Evolutionary conservation across 1,140 invertebrate genomes (phyloP).

Genomic region (Drosophila gunungcola): DNA sequence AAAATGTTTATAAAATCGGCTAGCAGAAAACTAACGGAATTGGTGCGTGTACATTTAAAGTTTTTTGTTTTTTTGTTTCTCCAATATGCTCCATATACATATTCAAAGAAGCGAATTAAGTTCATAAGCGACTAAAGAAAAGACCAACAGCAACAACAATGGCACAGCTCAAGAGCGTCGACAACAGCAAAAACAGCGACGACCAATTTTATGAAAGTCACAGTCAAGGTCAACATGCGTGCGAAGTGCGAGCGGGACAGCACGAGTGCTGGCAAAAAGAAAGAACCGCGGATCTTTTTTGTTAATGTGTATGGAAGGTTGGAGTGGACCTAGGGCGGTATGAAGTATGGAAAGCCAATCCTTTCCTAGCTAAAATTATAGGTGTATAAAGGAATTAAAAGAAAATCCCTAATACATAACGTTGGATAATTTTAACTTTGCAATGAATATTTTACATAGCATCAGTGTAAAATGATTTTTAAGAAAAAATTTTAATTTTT

Average conservation of each 20-base stretch:
- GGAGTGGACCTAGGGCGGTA: constrained; percentile 27
- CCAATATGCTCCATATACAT: constrained; percentile 19
- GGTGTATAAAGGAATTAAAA: too few relatives aligned
- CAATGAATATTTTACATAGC: background rate
- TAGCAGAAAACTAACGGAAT: constrained; percentile 8
- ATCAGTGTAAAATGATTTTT: too few relatives aligned
- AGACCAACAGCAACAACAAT: constrained; percentile 47
- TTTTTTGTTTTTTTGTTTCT: background rate
- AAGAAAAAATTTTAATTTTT: too few relatives aligned
- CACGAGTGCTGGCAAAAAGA: constrained; percentile 15
- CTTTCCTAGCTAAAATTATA: too few relatives aligned
- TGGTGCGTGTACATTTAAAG: background rate
- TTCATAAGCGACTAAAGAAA: constrained; percentile 55
- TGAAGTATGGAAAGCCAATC: too few relatives aligned
- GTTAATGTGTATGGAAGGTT: constrained; percentile 13
- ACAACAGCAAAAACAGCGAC: constrained; percentile 47
- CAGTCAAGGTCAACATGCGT: constrained; percentile 84
- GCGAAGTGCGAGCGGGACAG: constrained; percentile 36
- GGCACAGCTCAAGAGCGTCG: constrained; percentile 37
- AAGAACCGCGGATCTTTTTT: constrained; percentile 47
- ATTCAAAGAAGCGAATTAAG: constrained; percentile 55
- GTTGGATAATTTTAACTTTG: background rate
- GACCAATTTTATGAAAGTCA: constrained; percentile 82
- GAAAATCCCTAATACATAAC: too few relatives aligned
- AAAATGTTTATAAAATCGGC: constrained; percentile 5